phyloP scores from a whole-genome alignment of 1,140 invertebrate genomes.

The Diabrotica virgifera region DNA sequence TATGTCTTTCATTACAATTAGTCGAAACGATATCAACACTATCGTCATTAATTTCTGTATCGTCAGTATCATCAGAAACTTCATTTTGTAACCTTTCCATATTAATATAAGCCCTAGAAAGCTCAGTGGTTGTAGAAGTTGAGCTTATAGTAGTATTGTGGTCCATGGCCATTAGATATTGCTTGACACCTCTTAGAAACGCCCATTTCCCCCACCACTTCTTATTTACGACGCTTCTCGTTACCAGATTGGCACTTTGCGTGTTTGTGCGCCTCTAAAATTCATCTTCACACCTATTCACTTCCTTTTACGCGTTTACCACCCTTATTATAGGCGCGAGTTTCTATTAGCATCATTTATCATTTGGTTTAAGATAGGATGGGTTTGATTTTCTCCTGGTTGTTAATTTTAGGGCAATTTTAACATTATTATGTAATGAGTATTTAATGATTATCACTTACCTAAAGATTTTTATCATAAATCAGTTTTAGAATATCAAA shows the following conservation, averaged over 20 bases:
- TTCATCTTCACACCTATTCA: slow-evolving; percentile 23
- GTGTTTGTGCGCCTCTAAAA: slow-evolving; percentile 19
- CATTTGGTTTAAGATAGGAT: slow-evolving; percentile 14
- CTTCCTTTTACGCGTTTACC: slow-evolving; percentile 22
- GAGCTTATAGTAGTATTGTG: slow-evolving; percentile 7
- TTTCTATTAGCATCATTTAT: slow-evolving; percentile 17
- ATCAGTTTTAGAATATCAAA: no score
- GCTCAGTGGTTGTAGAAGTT: background rate
- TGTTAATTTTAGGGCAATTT: slow-evolving; percentile 1
- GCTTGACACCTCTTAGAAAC: slow-evolving; percentile 13
- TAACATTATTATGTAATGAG: no score
- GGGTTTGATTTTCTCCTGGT: slow-evolving; percentile 9
- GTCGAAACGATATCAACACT: slow-evolving; percentile 20
- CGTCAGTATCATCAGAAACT: slow-evolving; percentile 4
- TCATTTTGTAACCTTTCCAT: background rate
- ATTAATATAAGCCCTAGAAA: background rate
- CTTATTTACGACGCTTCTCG: background rate
- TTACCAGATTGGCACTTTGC: slow-evolving; percentile 20
- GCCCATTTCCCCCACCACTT: slow-evolving; percentile 8
- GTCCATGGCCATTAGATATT: slow-evolving; percentile 21
- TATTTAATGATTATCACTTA: no score
- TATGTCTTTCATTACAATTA: slow-evolving; percentile 7
- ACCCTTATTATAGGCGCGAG: slow-evolving; percentile 16
- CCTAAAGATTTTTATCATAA: no score
- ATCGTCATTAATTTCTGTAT: slow-evolving; percentile 15